Evolutionary conservation across 2,888 invertebrate genomes (phyloP).

Genomic region (Cephus pygmeus): DNA sequence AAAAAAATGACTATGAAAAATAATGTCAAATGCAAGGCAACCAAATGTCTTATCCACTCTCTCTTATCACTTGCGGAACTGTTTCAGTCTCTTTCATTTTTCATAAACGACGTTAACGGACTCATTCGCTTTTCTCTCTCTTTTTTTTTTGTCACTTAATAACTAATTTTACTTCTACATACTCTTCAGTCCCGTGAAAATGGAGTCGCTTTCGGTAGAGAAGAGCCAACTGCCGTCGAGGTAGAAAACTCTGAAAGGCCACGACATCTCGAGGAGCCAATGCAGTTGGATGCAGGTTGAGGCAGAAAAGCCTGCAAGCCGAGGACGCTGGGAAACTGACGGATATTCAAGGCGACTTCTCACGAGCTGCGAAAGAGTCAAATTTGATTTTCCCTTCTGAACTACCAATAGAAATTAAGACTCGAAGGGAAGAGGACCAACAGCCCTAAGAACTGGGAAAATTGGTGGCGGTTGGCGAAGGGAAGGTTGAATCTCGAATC

Average conservation of each 20-base stretch:
- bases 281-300: background rate
- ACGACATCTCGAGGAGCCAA: background rate
- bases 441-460: background rate
- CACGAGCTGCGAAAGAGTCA: background rate
- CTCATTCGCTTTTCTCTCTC: background rate
- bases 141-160: background rate
- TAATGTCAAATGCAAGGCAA: background rate
- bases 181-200: background rate
- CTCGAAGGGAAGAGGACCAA: background rate
- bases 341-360: background rate
- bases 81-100: background rate
- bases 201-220: background rate
- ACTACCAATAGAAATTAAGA: background rate
- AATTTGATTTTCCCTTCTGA: background rate
- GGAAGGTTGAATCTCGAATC: background rate
- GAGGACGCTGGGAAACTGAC: background rate
- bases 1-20: background rate
- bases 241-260: background rate
- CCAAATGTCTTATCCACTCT: background rate
- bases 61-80: background rate
- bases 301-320: too few relatives aligned
- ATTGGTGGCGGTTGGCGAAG: background rate
- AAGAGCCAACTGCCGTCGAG: background rate
- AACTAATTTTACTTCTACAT: background rate
- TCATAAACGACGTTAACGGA: background rate